Evolutionary conservation across 2,888 invertebrate genomes (phyloP), one percentile per base, ranked within the genome.

Genomic region (Polymixis lichenea): DNA sequence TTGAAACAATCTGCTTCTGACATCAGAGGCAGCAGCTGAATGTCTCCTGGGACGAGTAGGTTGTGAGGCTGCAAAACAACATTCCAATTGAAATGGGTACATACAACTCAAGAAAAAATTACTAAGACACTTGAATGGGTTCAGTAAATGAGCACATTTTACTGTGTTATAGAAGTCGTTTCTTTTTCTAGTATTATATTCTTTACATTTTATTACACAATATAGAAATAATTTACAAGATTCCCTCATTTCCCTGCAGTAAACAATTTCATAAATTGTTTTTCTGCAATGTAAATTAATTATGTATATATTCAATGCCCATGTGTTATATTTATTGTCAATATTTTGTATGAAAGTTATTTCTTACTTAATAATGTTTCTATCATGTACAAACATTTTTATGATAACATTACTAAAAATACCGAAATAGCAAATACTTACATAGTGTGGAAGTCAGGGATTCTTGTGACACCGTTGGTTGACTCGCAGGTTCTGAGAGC

Each of bases 1-100:
- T n/a, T 43, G 9, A 11, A 11, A 43, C 43, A 43, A 43, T 43
- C 43, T 43, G 43, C 43, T 43, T 43, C 43, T 43, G 43, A 43
- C 43, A 43, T 43, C 43, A 43, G 9, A 43, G 43, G 9, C 43
- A 43, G 43, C 9, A 43, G 43, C 43, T 11, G 43, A 43, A 11
- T 43, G 43, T 43, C 43, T 43, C 43, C 43, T 43, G 9, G 43
- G 43, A 43, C 43, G 43, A 11, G 43, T 43, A 58, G 28, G 28
- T n/a, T 55, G 53, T 55, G 53, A 55, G n/a, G 53, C 53, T 55
- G n/a, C 53, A 55, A 55, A 55, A 55, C n/a, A 55, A 55, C n/a
- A 55, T 49, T 49, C 46, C 46, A 49, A 49, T 15, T 49, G 2
- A 55, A 55, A 55, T 55, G 5, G 55, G 22, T 55, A 38, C 38